Evolutionary conservation across 1,140 invertebrate species (phyloP), one percentile per base, ranked within the genome.

Genomic region (Hycleus cichorii): DNA sequence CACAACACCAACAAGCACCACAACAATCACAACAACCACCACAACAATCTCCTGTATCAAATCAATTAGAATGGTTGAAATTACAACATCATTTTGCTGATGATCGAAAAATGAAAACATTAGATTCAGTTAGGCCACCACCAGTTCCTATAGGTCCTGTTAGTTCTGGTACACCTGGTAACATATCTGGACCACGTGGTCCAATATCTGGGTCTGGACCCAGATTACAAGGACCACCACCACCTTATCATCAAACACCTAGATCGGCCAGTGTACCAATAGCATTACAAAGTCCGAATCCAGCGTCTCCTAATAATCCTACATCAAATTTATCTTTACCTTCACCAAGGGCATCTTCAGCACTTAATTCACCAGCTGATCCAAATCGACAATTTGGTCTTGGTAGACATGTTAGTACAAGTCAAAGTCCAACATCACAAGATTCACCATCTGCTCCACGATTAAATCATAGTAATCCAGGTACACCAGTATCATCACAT

Each of bases 1-100:
- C 71, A 72, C 52, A 74, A 73, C 40, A 42, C 6, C 40, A 42
- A 42, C 40, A 42, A 42, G 5, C 9, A 42, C 40, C 46, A 72
- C 40, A 10, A 10, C 40, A 42, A 11, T 9, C 4, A 11, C 40
- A 42, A 42, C 40, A 42, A 42, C 40, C 4, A 12, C 48, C 38
- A 49, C 39, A 47, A 10, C 49, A 32, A 27, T 73, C 69, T 65
- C 75, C 66, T 40, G 70, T 75, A 56, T 65, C 71, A 66, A 77
- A 77, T 44, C 87, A 83, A 73, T 82, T 89, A 74, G 89, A 92
- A 70, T 95, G 92, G 93, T 86, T 91, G 62, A 93, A 94, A 73
- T 75, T 95, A 48, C 91, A 94, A 68, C 83, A 88, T 68, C 86
- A 89, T 69, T 90, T 90, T 76, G 85, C 87, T 68, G 89, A 91